A percentile compares a stretch with the other conserved stretches of the same genome.
phyloP scores from a whole-genome alignment of 2,113 vertebrate genomes.

The Scophthalmus maximus region DNA sequence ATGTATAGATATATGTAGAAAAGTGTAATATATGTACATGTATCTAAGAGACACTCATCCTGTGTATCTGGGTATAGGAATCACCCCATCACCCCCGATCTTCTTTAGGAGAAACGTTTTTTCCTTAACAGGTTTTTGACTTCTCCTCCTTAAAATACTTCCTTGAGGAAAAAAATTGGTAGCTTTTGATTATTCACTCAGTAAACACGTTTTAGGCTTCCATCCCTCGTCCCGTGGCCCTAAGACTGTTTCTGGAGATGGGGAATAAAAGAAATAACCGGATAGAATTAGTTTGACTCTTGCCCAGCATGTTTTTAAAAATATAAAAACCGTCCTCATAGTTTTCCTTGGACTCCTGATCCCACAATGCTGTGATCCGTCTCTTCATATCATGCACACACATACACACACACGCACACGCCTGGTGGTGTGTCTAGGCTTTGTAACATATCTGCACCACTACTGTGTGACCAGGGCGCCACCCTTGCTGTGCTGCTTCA shows the following conservation, averaged over 20 bases:
- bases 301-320: conserved; percentile 8
- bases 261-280: conserved; percentile 26
- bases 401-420: conserved; percentile 36
- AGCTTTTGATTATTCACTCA: conserved; percentile 14
- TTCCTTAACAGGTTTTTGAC: conserved; percentile 11
- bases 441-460: conserved; percentile 77
- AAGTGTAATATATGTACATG: conserved; percentile 82
- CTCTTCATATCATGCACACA: conserved; percentile 69
- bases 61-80: conserved; percentile 67
- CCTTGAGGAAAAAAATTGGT: conserved; percentile 34
- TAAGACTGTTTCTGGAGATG: conserved; percentile 58
- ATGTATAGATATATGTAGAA: conserved; percentile 80
- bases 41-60: conserved; percentile 79
- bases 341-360: conserved; percentile 58
- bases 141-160: conserved; percentile 28
- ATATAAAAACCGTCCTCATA: conserved; percentile 42
- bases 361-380: conserved; percentile 70
- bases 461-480: conserved; percentile 65
- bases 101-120: conserved; percentile 38
- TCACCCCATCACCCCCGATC: conserved; percentile 42
- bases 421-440: conserved; percentile 66
- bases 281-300: conserved; percentile 13
- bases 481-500: conserved; percentile 67
- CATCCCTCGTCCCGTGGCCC: conserved; percentile 44
- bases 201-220: conserved; percentile 22